A percentile compares a stretch with the other conserved stretches of the same genome.
phyloP scores from a whole-genome alignment of 2,797 vertebrate genomes.

The Clamator glandarius region DNA sequence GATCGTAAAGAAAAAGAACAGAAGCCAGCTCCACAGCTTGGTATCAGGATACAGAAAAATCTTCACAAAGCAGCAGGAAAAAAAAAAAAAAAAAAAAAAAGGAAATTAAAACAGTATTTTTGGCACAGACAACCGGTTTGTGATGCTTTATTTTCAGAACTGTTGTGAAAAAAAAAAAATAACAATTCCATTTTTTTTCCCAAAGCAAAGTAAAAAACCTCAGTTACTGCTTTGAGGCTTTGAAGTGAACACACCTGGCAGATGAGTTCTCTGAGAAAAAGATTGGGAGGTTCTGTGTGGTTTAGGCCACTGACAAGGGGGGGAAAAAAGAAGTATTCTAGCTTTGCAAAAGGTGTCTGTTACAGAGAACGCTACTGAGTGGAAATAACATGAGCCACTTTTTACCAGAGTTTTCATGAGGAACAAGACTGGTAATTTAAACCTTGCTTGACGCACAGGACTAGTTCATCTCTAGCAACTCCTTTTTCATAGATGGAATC shows the following conservation, averaged over 20 bases:
- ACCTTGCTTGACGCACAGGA: not conserved
- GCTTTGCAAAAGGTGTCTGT: not conserved
- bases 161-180: not conserved
- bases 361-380: not conserved
- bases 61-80: not conserved
- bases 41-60: not conserved
- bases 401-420: not conserved
- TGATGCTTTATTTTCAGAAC: constrained; percentile 15
- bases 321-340: not conserved
- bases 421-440: not conserved
- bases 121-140: not conserved
- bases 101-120: not conserved
- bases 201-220: not conserved
- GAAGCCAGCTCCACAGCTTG: not conserved
- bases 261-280: not conserved
- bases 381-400: not conserved
- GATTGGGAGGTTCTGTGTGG: accelerated
- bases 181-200: not conserved
- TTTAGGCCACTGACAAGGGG: not conserved
- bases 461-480: not conserved
- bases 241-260: not conserved
- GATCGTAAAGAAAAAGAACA: not conserved
- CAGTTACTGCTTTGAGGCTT: not conserved
- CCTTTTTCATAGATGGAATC: not conserved
- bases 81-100: not conserved